Percentiles rank a stretch among this genome's conserved stretches.
Evolutionary conservation across 2,888 invertebrate species (phyloP).

Genomic region (Crocallis elinguaria): DNA sequence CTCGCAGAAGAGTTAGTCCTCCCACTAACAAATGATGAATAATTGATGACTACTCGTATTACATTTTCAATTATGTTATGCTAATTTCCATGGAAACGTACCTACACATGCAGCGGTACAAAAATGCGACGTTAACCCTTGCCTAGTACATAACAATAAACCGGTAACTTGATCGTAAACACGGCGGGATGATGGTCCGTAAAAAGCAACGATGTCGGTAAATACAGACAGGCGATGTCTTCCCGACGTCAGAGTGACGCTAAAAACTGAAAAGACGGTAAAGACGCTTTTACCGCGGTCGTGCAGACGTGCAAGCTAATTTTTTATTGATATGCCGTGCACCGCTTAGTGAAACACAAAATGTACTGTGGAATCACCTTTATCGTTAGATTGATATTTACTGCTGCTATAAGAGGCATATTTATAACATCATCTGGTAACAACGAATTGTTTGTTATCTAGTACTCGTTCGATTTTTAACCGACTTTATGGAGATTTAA

Average conservation of each 20-base stretch:
- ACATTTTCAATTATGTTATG: background rate
- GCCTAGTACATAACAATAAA: conserved; percentile 73
- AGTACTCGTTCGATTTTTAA: too few species aligned
- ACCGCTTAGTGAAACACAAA: conserved; percentile 30
- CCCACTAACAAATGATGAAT: too few species aligned
- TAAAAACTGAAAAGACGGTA: conserved; percentile 56
- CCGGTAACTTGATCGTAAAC: conserved; percentile 72
- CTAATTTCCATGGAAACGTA: conserved; percentile 22
- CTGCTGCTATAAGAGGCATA: background rate
- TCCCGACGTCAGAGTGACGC: conserved; percentile 53
- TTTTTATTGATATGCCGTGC: conserved; percentile 55
- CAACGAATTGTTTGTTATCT: background rate
- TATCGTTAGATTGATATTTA: background rate
- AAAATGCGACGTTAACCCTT: conserved; percentile 75
- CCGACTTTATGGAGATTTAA: too few species aligned
- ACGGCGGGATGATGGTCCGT: conserved; percentile 65
- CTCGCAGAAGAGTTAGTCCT: too few species aligned
- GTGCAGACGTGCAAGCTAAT: conserved; percentile 55
- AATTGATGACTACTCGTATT: too few species aligned
- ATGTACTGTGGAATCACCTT: background rate
- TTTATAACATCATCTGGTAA: background rate
- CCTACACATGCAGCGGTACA: conserved; percentile 56
- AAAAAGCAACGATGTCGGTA: conserved; percentile 78
- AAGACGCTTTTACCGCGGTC: conserved; percentile 53
- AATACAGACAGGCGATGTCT: conserved; percentile 78